These are phyloP conservation scores for Clunio marinus DNA, from an alignment of 2,888 invertebrate species.

Conservation along the genomic window DNA sequence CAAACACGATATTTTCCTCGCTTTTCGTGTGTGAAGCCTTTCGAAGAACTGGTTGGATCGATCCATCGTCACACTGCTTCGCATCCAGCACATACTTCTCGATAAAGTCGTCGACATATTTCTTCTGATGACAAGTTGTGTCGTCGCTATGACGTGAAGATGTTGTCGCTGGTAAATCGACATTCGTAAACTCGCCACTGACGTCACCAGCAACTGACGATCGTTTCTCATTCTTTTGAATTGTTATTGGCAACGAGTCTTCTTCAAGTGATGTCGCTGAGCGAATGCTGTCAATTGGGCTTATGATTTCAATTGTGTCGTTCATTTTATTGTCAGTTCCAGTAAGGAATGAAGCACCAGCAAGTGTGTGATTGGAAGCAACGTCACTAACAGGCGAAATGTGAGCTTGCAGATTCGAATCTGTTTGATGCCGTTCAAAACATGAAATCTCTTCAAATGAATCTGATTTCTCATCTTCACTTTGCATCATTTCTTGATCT, in stretches of 20 bases:
- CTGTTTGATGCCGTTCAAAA: constrained; percentile 44
- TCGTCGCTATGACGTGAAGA: constrained; percentile 42
- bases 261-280: constrained; percentile 50
- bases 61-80: constrained; percentile 22
- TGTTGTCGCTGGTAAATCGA: constrained; percentile 40
- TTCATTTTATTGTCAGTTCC: constrained; percentile 44
- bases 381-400: constrained; percentile 41
- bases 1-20: constrained; percentile 49
- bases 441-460: constrained; percentile 47
- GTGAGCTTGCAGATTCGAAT: constrained; percentile 23
- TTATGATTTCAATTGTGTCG: constrained; percentile 25
- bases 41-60: constrained; percentile 20
- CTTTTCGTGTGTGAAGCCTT: constrained; percentile 38
- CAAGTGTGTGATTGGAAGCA: constrained; percentile 48
- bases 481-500: constrained; percentile 45
- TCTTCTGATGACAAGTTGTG: constrained; percentile 44
- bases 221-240: constrained; percentile 43
- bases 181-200: not conserved
- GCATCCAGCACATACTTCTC: constrained; percentile 45
- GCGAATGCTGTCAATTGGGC: constrained; percentile 27
- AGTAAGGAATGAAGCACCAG: constrained; percentile 51
- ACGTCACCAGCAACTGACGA: not conserved
- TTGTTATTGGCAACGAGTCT: constrained; percentile 50
- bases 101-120: constrained; percentile 48
- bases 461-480: constrained; percentile 42